These are phyloP conservation scores for Lithobates sylvaticus DNA, from an alignment of 2,797 vertebrate genomes.

Conservation along the genomic window DNA sequence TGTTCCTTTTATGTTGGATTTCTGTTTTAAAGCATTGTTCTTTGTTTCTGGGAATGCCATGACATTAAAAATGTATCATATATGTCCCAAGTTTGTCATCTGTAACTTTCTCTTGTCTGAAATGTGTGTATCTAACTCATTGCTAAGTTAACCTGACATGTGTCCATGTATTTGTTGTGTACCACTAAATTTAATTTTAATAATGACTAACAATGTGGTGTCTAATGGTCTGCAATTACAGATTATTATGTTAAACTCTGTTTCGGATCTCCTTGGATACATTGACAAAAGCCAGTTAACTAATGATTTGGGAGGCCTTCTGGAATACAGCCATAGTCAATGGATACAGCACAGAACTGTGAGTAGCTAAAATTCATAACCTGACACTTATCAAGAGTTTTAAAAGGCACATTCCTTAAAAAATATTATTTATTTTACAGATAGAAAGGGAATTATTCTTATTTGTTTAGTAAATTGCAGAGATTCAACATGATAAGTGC, in stretches of 20 bases:
- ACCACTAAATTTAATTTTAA: neutral
- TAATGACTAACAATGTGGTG: neutral
- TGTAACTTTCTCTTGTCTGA: neutral
- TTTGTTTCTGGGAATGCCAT: neutral
- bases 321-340: conserved; percentile 91
- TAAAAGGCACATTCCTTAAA: neutral
- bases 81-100: neutral
- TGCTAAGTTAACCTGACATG: neutral
- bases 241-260: conserved; percentile 93
- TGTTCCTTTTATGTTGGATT: neutral
- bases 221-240: conserved; percentile 66
- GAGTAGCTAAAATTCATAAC: conserved; percentile 68
- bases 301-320: conserved; percentile 86
- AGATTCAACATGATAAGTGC: too few relatives aligned
- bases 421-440: too few relatives aligned
- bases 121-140: too few relatives aligned
- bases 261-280: conserved; percentile 89
- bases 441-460: too few relatives aligned
- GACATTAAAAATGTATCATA: neutral
- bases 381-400: neutral
- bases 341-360: conserved; percentile 95
- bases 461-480: too few relatives aligned
- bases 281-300: conserved; percentile 93
- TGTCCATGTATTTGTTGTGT: neutral
- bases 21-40: neutral